A percentile compares a stretch with the other conserved stretches of the same genome.
These are phyloP conservation scores for Alligator mississippiensis DNA, from an alignment of 2,113 vertebrate species.

Conservation along the genomic window DNA sequence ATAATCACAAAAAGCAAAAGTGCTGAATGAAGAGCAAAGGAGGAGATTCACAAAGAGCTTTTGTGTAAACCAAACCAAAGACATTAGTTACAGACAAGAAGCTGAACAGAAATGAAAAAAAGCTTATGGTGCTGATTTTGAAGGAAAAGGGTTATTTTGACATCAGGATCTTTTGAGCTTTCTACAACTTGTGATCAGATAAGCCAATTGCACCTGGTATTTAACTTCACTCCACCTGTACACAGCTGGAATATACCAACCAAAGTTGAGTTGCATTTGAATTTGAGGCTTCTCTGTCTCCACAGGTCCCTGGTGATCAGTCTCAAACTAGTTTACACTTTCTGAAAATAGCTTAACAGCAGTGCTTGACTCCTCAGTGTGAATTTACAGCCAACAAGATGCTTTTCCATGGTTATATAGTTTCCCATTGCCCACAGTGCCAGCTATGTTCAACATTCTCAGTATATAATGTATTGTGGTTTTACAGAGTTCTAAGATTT, in stretches of 20 bases:
- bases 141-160: neutral
- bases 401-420: neutral
- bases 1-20: neutral
- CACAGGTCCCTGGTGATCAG: neutral
- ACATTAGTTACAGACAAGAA: neutral
- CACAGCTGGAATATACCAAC: neutral
- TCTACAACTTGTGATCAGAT: neutral
- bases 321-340: neutral
- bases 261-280: neutral
- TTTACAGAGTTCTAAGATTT: constrained; percentile 41
- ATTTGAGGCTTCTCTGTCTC: neutral
- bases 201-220: neutral
- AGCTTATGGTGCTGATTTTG: neutral
- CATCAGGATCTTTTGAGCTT: neutral
- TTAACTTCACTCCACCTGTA: neutral
- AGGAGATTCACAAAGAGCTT: neutral
- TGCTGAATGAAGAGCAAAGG: neutral
- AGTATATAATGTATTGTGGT: neutral
- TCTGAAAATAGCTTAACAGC: neutral
- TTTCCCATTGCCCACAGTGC: neutral
- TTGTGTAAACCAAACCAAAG: neutral
- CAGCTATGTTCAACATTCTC: neutral
- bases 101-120: neutral
- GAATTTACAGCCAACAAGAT: neutral
- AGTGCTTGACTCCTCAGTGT: neutral